phyloP scores from a whole-genome alignment of 2,797 vertebrate genomes.

The Lateolabrax maculatus region DNA sequence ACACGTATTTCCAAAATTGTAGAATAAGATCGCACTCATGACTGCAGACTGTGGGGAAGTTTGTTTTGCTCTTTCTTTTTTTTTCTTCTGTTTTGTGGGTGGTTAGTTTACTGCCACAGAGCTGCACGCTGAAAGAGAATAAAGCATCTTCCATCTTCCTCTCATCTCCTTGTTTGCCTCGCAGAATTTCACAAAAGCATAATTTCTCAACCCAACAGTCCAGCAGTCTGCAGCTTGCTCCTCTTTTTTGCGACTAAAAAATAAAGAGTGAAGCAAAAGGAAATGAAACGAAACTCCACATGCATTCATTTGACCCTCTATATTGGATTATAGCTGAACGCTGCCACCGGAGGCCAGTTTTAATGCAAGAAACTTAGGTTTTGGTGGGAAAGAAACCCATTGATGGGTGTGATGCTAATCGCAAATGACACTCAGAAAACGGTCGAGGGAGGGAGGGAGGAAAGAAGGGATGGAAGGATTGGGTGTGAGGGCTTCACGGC shows the following conservation, averaged over 20 bases:
- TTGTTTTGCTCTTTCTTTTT: background rate
- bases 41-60: background rate
- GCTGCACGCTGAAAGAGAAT: background rate
- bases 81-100: background rate
- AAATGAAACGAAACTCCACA: conserved; percentile 24
- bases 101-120: background rate
- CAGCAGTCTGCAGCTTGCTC: conserved; percentile 10
- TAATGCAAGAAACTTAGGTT: conserved; percentile 49
- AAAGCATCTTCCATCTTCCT: background rate
- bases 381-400: conserved; percentile 53
- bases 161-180: background rate
- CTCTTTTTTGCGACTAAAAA: conserved; percentile 23
- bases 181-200: background rate
- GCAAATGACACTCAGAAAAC: conserved; percentile 70
- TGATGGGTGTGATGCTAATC: conserved; percentile 74
- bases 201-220: background rate
- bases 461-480: conserved; percentile 45
- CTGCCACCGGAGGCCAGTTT: conserved; percentile 29
- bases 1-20: background rate
- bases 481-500: conserved; percentile 67
- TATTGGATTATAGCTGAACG: conserved; percentile 56
- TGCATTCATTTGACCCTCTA: conserved; percentile 38
- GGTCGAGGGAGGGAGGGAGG: conserved; percentile 51
- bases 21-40: background rate
- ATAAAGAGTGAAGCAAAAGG: conserved; percentile 24